A percentile compares a stretch with the other conserved stretches of the same genome.
Conservation (phyloP, 2,797 vertebrate genomes). For the Dryobates pubescens region DNA sequence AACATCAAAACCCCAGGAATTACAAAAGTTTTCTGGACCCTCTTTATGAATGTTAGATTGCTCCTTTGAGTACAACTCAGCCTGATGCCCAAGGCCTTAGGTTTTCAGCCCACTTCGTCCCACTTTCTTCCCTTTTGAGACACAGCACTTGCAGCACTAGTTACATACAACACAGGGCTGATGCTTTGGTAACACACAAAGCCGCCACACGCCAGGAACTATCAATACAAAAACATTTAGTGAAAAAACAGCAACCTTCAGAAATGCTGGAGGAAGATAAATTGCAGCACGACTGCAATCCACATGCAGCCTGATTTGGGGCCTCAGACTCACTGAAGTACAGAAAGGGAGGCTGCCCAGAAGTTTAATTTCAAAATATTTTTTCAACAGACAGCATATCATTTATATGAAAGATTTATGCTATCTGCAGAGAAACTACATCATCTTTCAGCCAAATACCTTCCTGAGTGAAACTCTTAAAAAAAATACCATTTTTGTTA, state of each 20-base stretch:
- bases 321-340: background rate
- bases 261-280: background rate
- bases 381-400: background rate
- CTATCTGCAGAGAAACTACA: background rate
- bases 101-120: background rate
- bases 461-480: background rate
- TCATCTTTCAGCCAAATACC: background rate
- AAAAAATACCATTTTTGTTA: background rate
- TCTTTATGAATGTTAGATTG: background rate
- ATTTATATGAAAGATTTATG: background rate
- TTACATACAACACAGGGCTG: background rate
- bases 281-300: background rate
- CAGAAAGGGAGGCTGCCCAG: background rate
- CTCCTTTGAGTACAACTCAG: fast-evolving
- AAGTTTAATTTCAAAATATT: background rate
- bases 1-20: background rate
- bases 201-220: background rate
- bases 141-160: background rate
- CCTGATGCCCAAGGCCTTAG: fast-evolving
- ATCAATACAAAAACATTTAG: background rate
- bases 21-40: background rate
- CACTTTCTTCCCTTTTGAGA: background rate
- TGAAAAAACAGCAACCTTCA: background rate
- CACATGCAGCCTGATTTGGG: background rate
- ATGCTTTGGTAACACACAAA: background rate